Percentiles rank a stretch among this genome's conserved stretches.
Conservation (phyloP, 2,888 invertebrate genomes). For the Muschampia plurimacula region DNA sequence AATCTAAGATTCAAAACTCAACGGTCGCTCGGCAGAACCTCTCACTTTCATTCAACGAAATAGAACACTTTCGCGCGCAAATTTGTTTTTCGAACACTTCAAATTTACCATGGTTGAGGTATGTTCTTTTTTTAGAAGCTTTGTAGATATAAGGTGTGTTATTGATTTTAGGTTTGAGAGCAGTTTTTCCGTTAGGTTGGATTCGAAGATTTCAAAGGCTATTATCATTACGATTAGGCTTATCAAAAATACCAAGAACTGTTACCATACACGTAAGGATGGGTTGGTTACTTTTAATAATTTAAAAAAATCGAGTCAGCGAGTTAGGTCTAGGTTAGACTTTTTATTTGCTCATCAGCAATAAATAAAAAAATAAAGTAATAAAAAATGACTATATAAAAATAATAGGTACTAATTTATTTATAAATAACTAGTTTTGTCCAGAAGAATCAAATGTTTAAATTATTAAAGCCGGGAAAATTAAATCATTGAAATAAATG, state of each 20-base stretch:
- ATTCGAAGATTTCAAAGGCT: neutral
- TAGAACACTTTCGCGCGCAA: constrained; percentile 35
- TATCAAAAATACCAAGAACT: too few relatives aligned
- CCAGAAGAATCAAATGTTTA: neutral
- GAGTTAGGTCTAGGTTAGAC: too few relatives aligned
- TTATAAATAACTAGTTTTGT: too few relatives aligned
- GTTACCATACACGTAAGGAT: too few relatives aligned
- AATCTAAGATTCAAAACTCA: constrained; percentile 21
- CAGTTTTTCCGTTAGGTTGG: neutral
- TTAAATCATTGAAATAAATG: too few relatives aligned
- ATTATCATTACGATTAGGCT: neutral
- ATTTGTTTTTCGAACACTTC: neutral
- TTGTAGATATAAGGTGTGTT: neutral
- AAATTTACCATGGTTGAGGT: constrained; percentile 25
- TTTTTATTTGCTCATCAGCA: too few relatives aligned
- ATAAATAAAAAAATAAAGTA: too few relatives aligned
- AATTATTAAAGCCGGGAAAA: too few relatives aligned
- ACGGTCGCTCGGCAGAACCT: constrained; percentile 23
- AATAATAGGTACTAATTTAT: too few relatives aligned
- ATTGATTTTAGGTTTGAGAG: neutral
- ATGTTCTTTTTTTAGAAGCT: constrained; percentile 22
- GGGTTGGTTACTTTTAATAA: neutral
- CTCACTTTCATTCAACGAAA: constrained; percentile 34
- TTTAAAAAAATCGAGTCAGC: neutral
- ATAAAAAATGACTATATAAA: too few relatives aligned